A percentile compares a stretch with the other conserved stretches of the same genome.
Conservation (phyloP, 1,140 invertebrate species). For the Drosophila eugracilis region DNA sequence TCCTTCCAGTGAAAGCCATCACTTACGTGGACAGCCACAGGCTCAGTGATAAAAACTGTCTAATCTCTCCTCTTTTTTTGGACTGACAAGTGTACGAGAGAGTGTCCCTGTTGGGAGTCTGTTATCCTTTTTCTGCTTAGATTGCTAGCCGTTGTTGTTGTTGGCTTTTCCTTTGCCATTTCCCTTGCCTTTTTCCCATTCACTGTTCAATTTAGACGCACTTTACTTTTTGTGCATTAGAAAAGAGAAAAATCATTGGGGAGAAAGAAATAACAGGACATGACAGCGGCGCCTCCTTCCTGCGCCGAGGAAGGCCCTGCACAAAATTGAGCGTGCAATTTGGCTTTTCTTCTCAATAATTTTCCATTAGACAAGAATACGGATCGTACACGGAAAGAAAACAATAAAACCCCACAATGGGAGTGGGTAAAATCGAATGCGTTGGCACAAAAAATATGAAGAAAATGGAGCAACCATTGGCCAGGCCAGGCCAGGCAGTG, state of each 20-base stretch:
- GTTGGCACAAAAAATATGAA: constrained; percentile 60
- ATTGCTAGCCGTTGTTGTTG: constrained; percentile 17
- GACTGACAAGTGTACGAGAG: constrained; percentile 21
- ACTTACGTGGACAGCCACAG: background rate
- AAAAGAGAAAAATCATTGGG: constrained; percentile 41
- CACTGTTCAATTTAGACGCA: constrained; percentile 54
- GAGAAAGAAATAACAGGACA: constrained; percentile 44
- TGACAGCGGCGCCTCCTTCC: constrained; percentile 44
- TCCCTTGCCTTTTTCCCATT: background rate
- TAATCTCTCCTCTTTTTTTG: constrained; percentile 19
- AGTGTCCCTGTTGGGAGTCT: constrained; percentile 15
- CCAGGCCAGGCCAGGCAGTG: too few relatives aligned
- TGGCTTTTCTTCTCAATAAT: constrained; percentile 77
- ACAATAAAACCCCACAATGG: constrained; percentile 9
- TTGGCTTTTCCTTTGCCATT: constrained; percentile 5
- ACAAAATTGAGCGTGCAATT: constrained; percentile 76
- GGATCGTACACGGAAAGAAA: constrained; percentile 4
- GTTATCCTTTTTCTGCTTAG: constrained; percentile 41
- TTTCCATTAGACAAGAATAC: constrained; percentile 72
- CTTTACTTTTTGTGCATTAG: constrained; percentile 64
- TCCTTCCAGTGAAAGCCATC: background rate
- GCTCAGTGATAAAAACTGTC: background rate
- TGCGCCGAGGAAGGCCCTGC: constrained; percentile 17
- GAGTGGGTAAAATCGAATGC: constrained; percentile 48
- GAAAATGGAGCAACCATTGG: constrained; percentile 39